Base-by-base conservation (phyloP, 2,113 vertebrate species). In the Fulica atra region DNA sequence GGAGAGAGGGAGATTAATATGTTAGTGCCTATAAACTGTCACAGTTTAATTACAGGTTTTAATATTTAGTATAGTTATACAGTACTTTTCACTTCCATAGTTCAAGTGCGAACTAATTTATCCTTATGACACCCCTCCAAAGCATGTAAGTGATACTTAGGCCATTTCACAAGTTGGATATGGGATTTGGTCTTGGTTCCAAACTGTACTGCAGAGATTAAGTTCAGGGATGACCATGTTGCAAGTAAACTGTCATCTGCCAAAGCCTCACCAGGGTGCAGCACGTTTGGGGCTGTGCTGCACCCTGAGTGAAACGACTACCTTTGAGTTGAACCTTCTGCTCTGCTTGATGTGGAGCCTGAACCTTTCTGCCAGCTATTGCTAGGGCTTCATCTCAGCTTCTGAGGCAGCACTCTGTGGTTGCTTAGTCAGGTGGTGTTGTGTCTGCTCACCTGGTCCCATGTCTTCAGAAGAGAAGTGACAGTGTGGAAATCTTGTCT, bases 241-340 rank as follows among this genome's bases (percentile, higher is more conserved):
- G 2, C 28, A 59, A 65, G 46, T 8, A 35, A 38, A n/a, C 28
- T 6, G 9, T 72, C 7, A 5, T 54, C 46, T 64, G 50, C 17
- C 1, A 4, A 42, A 40, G 46, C 28, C 28, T 36, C 2, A 1
- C 0, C n/a, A n/a, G n/a, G n/a, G n/a, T n/a, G n/a, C n/a, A n/a
- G n/a, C 2, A 1, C 0, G 0, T 44, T 25, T 1, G 1, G 44
- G 44, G 18, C 33, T 0, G 0, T 13, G 3, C 35, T 1, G 1
- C 6, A 18, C 9, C 24, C 9, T 2, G 4, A 26, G 33, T 0
- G 0, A 72, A 80, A 33, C n/a, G 12, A 4, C n/a, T 18, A 14
- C 36, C 26, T 48, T 84, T 16, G 57, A 9, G n/a, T 7, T 60
- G 40, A 81, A 11, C 88, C 21, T 59, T 68, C 14, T 2, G 29